Evolutionary conservation across 37 sponge, comb jelly and placozoan species (phyloP), one percentile per base, ranked within the genome.

Genomic region (Theonella swinhoei): DNA sequence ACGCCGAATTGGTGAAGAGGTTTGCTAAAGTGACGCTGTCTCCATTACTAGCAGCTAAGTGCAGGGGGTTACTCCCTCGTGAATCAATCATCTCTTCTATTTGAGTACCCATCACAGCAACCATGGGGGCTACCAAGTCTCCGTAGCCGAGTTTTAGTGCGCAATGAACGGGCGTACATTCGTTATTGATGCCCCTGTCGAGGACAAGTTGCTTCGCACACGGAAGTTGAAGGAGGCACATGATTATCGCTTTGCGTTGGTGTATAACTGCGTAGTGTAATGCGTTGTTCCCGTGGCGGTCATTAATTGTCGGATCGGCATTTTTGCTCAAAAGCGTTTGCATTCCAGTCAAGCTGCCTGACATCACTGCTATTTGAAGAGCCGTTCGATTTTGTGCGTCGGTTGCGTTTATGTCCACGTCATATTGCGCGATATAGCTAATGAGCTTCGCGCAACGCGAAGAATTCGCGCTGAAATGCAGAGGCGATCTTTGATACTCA

Each of bases 371-470:
- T 7, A 58, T 25, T 11, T 74, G 81, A 2, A 96, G 85, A 14
- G 92, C 88, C 7, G 97, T 94, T 3, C 58, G 83, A 14, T 89
- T 91, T 19, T 78, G 84, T 14, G 72, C 77, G 67, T 93, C 84
- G 17, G 25, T 70, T 1, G 66, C 76, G 66, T 91, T 65, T 31
- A 84, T 33, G 0, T 88, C 79, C 28, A 77, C 82, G 39, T 84
- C 84, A 11, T 71, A 72, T 0, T 81, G 40, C 22, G 88, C 14
- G 64, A 94, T 75, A 40, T 83, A 93, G 7, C 31, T 25, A 9
- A 93, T 61, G 9, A 92, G 22, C 24, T 40, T 62, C 3, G 35
- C 24, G 11, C 68, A 41, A 14, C 14, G 7, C 11, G 87, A 62
- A 35, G 80, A 23, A 7, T 60, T 67, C 11, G 86, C 64, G 42